Base-by-base conservation (phyloP, 35 echinoderm and acorn worm species). In the Heliocidaris tuberculata region DNA sequence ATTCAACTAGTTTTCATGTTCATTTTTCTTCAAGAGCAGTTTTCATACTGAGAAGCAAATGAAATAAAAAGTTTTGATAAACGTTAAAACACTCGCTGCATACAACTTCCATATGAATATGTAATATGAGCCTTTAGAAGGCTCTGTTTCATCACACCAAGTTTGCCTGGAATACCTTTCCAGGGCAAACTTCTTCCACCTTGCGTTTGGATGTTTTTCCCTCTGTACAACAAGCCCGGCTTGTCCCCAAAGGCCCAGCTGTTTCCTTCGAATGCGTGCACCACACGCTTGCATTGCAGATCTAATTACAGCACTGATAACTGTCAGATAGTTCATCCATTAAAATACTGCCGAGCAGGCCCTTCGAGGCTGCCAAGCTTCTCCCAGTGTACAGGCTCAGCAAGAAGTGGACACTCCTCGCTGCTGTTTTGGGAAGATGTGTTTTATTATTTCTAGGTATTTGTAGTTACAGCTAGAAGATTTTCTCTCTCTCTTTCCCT, bases 221-320 rank as follows among this genome's bases (percentile, higher is more conserved):
- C 65, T n/a, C 21, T 27, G 21, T 78, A n/a, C 65, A 78, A 78
- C 65, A 21, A 78, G 65, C 65, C 65, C 27, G 65, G 27, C 21
- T 5, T 78, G 65, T 78, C 65, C 65, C 65, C 65, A 78, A 78
- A 78, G 65, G 65, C 65, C 65, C 65, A 78, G 65, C 65, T n/a
- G 65, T 78, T 78, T 78, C 65, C 21, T 78, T 6, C 27, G 21
- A 78, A 78, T 78, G 65, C 17, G 21, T 78, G 65, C 65, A 78
- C 19, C 65, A 78, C 21, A 78, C 65, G 17, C 65, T 78, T 78
- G 65, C 65, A 78, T 78, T 78, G 65, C 65, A 78, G 65, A 78
- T 78, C 65, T 78, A 78, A 78, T 78, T 78, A 78, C 65, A 78
- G 65, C 65, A 27, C 65, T 78, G 65, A 78, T 78, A 78, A 78